Evolutionary conservation across 2,888 invertebrate genomes (phyloP), one percentile per base, ranked within the genome.

Genomic region (Parapristionchus giblindavisi): DNA sequence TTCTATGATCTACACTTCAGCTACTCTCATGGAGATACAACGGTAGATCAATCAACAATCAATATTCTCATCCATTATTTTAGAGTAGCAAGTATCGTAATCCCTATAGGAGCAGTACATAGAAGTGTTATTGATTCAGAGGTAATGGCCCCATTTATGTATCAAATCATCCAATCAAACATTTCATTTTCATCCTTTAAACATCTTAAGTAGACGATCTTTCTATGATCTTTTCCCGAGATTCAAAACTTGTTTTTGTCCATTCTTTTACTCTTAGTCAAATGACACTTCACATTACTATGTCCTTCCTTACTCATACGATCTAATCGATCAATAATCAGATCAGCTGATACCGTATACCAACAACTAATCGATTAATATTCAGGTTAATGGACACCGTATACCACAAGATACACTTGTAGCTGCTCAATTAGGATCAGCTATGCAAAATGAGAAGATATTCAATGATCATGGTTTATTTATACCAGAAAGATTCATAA

Each of bases 371-470:
- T 43, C 43, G 17, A 43, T 43, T 14, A 14, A 14, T 17, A 8
- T 43, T 8, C 17, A 43, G 43, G 17, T 43, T 17, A 43, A 43
- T 43, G 43, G 43, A 14, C 43, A 14, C 11, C 17, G 11, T 8
- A 54, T 54, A 14, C 56, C 56, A 14, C 6, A 6, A 14, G 56
- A 54, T 54, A 54, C 56, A 6, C 56, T 54, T n/a, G 56, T 54
- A n/a, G 56, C 56, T 54, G 56, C 27, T n/a, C 56, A 54, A 54
- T 54, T 54, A 24, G 56, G 56, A 14, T 14, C 56, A 6, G n/a
- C 27, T 6, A 54, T 54, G 56, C 56, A 54, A 5, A 54, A 54
- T n/a, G 11, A 6, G 56, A 54, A 54, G 56, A 54, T 54, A 54
- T 54, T 54, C 56, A 8, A 54, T 6, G 56, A 54, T n/a, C 56